These are phyloP conservation scores for Boleophthalmus pectinirostris DNA, from an alignment of 2,113 vertebrate species.

Conservation along the genomic window DNA sequence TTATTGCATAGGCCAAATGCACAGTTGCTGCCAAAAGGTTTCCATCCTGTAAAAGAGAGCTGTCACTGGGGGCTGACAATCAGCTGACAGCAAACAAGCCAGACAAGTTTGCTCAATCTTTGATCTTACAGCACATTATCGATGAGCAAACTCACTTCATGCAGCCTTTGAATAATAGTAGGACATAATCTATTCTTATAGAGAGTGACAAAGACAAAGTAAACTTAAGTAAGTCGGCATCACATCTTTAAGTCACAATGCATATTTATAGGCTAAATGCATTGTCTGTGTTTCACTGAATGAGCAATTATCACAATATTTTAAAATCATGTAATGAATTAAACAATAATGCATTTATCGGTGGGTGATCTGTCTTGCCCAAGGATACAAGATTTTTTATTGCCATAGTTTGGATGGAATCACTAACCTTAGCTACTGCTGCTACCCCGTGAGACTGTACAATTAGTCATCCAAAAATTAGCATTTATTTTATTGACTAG, in stretches of 20 bases:
- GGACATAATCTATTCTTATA: neutral
- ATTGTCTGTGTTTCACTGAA: neutral
- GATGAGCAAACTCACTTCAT: too few relatives aligned
- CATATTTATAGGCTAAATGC: neutral
- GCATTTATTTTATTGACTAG: too few relatives aligned
- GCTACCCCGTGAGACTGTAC: too few relatives aligned
- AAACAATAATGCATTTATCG: neutral
- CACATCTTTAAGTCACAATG: neutral
- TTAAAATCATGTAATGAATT: too few relatives aligned
- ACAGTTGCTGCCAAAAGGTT: neutral
- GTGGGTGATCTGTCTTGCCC: neutral
- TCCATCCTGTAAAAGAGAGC: neutral
- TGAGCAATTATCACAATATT: too few relatives aligned
- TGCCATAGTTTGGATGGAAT: too few relatives aligned
- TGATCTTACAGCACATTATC: too few relatives aligned
- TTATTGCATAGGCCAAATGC: slow-evolving; percentile 4
- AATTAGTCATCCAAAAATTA: too few relatives aligned
- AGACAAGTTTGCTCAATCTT: neutral
- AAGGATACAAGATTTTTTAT: too few relatives aligned
- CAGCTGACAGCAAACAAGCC: neutral
- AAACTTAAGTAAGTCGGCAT: too few relatives aligned
- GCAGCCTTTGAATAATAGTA: too few relatives aligned
- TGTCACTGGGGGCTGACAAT: slow-evolving; percentile 15
- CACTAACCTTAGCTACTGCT: too few relatives aligned
- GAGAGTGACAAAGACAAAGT: neutral